Base-by-base conservation (phyloP, 2,113 vertebrate genomes). In the Oryzias melastigma region DNA sequence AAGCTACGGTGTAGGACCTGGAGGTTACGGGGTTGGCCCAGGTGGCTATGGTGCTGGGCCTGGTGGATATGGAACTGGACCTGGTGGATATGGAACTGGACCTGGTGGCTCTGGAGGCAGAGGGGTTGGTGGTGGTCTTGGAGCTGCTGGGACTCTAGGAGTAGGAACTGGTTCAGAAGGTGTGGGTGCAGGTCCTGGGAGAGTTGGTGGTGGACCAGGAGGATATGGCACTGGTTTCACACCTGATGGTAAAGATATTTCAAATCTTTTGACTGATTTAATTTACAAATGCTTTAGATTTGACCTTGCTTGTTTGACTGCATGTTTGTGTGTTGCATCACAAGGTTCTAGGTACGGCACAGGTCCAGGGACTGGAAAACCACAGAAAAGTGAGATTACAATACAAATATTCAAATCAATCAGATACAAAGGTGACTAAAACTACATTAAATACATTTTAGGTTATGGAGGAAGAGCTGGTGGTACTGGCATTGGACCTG, bases 321-420 rank as follows among this genome's bases (percentile, higher is more conserved):
- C 47, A 5, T 47, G 13, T 35, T 43, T 18, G 27, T 51, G 27
- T 64, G 16, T 16, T 63, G 4, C 55, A 2, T 67, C 29, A 51
- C 8, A 48, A 87, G 87, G 79, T 55, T 68, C 78, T 61, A 81
- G 84, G 64, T 82, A 78, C 51, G 68, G 81, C 29, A 49, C 71
- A n/a, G 69, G 73, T 55, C 18, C 22, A 22, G 83, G 79, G 72
- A 58, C 76, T 0, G 69, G 71, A 5, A 88, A 89, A 86, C 76
- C 83, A 58, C 6, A 60, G 40, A 89, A 89, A 86, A 68, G 88
- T 89, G 84, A 7, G 78, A 59, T 22, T 49, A 65, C 2, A 53
- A 19, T 19, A 18, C 15, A 52, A 13, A 35, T 7, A 58, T 25
- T 40, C 17, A 78, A 7, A 58, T 19, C 18, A 58, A 5, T 8